Base-by-base conservation (phyloP, 2,113 vertebrate species). In the Spermophilus dauricus region DNA sequence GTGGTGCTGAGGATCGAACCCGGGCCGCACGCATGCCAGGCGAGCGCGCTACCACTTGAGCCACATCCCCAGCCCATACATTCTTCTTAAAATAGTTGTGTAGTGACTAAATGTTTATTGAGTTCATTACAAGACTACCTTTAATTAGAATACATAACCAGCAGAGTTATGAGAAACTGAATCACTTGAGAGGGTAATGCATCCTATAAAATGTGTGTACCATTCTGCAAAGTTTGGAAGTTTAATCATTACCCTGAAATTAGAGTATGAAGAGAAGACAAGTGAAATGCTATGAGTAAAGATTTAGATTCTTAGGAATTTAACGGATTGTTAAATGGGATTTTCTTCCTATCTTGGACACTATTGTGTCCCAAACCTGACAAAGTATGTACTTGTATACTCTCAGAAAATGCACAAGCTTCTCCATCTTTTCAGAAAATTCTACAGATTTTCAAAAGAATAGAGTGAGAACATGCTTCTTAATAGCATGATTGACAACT, bases 221-320 rank as follows among this genome's bases (percentile, higher is more conserved):
- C 48, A 22, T 93, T 89, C 83, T 89, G 32, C 34, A 86, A 96
- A 93, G 56, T 97, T 91, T 86, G 22, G 63, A 96, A 90, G 70
- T 89, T 91, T 86, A 96, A 92, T 97, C 48, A 89, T 72, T 72
- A 82, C 75, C 67, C 78, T 93, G 65, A 96, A 93, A 89, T 56
- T 91, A 48, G 45, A 83, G n/a, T 48, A 70, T 83, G 94, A 93
- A 96, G 82, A 83, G 73, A 93, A 94, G 61, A 82, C 89, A 93
- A 82, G 61, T 94, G 45, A 67, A 89, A 75, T 81, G 61, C 18
- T 91, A 0, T 65, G 89, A 65, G 77, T 77, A 78, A 89, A 34
- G n/a, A 61, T 94, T 73, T 75, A 73, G 17, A 61, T 53, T 87
- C 45, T 75, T 45, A 82, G 78, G 78, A 82, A 89, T 86, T 93